phyloP scores from a whole-genome alignment of 1,140 invertebrate genomes.

The Leptinotarsa texana region DNA sequence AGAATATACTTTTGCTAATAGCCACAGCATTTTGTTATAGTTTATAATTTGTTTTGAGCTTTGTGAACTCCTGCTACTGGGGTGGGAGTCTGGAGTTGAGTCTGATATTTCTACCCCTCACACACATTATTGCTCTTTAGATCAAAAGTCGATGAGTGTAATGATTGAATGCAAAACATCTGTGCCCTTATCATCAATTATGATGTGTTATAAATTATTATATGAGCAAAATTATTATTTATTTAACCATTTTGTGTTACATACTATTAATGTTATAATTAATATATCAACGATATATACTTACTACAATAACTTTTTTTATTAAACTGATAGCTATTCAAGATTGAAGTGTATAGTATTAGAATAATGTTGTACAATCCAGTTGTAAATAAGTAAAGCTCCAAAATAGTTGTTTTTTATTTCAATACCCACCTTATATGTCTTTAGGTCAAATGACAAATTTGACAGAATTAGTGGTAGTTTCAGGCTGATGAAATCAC shows the following conservation, averaged over 20 bases:
- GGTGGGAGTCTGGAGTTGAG: not conserved
- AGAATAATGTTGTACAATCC: conserved; percentile 53
- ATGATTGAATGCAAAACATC: conserved; percentile 12
- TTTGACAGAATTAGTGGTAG: too few species aligned
- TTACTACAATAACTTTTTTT: conserved; percentile 50
- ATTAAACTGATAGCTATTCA: conserved; percentile 47
- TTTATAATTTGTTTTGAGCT: conserved; percentile 1
- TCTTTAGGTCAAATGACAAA: not conserved
- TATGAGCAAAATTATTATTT: conserved; percentile 37
- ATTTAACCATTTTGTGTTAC: conserved; percentile 44
- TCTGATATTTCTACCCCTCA: conserved; percentile 8
- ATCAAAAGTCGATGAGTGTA: not conserved
- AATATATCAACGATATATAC: conserved; percentile 39
- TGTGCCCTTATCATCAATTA: not conserved
- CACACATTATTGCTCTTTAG: not conserved
- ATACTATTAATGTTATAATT: conserved; percentile 34
- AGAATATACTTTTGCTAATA: too few species aligned
- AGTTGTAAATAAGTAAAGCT: conserved; percentile 51
- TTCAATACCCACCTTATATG: not conserved
- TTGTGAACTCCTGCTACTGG: not conserved
- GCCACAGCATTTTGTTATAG: not conserved
- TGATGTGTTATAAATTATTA: conserved; percentile 29
- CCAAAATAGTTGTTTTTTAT: conserved; percentile 20
- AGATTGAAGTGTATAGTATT: conserved; percentile 49
- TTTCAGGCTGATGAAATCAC: too few species aligned